Conservation (phyloP, 2,113 vertebrate genomes). For the Cyanoliseus patagonus region DNA sequence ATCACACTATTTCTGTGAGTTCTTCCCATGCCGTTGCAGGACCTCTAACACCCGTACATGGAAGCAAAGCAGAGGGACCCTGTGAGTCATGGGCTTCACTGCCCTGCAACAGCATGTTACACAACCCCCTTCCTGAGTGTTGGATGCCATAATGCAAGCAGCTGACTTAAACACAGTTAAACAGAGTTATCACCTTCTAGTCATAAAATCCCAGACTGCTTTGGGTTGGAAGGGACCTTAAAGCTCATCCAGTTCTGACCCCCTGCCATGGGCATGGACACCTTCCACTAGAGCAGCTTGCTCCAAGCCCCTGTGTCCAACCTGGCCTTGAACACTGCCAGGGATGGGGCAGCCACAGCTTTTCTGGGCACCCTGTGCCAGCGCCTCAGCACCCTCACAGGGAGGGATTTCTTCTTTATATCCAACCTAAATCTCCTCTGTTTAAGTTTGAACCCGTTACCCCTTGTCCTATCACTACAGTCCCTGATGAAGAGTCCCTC, state of each 20-base stretch:
- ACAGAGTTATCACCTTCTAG: background rate
- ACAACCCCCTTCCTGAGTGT: background rate
- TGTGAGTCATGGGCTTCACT: background rate
- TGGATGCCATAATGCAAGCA: background rate
- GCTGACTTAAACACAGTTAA: background rate
- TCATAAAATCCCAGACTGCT: background rate
- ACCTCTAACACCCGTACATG: background rate
- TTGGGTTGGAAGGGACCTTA: background rate
- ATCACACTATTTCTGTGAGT: background rate
- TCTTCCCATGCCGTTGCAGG: background rate
- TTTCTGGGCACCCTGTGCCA: background rate
- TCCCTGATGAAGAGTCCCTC: background rate
- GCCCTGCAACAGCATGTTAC: background rate
- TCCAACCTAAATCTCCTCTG: background rate
- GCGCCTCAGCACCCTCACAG: background rate
- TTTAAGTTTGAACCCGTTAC: background rate
- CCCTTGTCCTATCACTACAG: background rate
- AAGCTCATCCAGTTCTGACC: background rate
- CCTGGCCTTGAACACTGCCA: background rate
- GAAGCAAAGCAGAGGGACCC: background rate
- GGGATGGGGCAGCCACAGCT: background rate
- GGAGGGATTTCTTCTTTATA: background rate
- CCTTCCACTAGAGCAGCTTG: background rate
- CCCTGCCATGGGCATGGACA: background rate
- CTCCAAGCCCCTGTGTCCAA: background rate